Conservation (phyloP, 2,113 vertebrate species). For the Melospiza georgiana region DNA sequence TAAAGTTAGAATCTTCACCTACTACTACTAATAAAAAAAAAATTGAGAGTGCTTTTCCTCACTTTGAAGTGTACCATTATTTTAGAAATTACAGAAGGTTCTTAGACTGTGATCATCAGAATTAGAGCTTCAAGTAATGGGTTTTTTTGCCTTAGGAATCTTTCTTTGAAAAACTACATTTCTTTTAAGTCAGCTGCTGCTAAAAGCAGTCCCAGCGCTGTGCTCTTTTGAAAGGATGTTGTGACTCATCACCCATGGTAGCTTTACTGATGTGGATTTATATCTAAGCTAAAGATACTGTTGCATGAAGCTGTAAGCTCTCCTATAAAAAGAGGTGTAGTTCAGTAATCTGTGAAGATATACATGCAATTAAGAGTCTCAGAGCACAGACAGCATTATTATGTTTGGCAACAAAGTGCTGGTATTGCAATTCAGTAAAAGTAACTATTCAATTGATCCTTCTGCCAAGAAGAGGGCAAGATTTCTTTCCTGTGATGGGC, state of each 20-base stretch:
- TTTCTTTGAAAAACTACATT: not conserved
- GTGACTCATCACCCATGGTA: not conserved
- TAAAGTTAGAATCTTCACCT: not conserved
- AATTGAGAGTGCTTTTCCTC: not conserved
- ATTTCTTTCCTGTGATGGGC: accelerated
- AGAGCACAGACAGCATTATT: not conserved
- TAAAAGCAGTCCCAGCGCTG: not conserved
- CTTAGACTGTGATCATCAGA: not conserved
- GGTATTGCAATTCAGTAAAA: not conserved
- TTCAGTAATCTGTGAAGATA: not conserved
- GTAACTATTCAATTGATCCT: not conserved
- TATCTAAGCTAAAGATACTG: not conserved
- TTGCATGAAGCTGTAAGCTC: not conserved
- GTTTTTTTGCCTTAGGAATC: not conserved
- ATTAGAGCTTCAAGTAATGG: not conserved
- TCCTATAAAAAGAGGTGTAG: not conserved
- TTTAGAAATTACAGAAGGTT: not conserved
- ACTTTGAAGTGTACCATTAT: not conserved
- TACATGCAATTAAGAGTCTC: not conserved
- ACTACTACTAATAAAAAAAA: not conserved
- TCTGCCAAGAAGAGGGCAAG: not conserved
- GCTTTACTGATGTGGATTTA: not conserved
- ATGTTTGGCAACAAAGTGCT: not conserved
- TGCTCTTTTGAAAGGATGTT: not conserved
- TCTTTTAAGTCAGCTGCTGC: not conserved